A percentile compares a stretch with the other conserved stretches of the same genome.
phyloP scores from a whole-genome alignment of 2,888 invertebrate genomes.

The Cataglyphis altisquamis region DNA sequence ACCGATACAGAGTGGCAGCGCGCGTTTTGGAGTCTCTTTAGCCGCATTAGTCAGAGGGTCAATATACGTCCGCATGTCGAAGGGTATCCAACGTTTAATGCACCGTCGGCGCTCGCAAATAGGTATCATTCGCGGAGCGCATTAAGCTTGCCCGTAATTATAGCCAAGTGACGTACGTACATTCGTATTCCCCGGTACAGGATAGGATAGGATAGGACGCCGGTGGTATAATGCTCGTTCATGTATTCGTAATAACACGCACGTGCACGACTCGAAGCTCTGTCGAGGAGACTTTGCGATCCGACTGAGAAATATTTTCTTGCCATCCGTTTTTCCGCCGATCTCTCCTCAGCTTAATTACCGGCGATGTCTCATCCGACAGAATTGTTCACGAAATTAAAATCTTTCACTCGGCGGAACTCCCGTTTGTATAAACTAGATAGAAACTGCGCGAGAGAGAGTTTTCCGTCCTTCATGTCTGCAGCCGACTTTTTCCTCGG shows the following conservation, averaged over 20 bases:
- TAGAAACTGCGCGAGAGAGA: background rate
- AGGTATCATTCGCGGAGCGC: constrained; percentile 60
- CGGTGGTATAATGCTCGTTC: constrained; percentile 17
- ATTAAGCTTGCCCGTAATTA: constrained; percentile 66
- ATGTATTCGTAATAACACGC: background rate
- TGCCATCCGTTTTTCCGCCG: constrained; percentile 6
- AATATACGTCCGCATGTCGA: constrained; percentile 30
- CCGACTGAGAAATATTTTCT: constrained; percentile 6
- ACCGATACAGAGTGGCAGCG: constrained; percentile 33
- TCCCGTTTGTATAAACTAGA: constrained; percentile 16
- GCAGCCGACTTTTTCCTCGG: constrained; percentile 30
- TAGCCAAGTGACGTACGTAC: constrained; percentile 50
- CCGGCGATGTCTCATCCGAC: constrained; percentile 34
- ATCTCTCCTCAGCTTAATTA: constrained; percentile 30
- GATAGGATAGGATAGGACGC: background rate
- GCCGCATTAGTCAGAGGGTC: constrained; percentile 37
- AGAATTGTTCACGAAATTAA: constrained; percentile 45
- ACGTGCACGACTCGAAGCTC: background rate
- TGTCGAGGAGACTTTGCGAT: constrained; percentile 14
- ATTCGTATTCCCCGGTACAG: background rate
- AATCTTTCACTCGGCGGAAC: constrained; percentile 35
- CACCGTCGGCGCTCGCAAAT: constrained; percentile 54
- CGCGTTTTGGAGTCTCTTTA: constrained; percentile 34
- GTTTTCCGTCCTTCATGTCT: background rate
- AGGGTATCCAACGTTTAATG: constrained; percentile 35